Base-by-base conservation (phyloP, 2,797 vertebrate genomes). In the Vultur gryphus region DNA sequence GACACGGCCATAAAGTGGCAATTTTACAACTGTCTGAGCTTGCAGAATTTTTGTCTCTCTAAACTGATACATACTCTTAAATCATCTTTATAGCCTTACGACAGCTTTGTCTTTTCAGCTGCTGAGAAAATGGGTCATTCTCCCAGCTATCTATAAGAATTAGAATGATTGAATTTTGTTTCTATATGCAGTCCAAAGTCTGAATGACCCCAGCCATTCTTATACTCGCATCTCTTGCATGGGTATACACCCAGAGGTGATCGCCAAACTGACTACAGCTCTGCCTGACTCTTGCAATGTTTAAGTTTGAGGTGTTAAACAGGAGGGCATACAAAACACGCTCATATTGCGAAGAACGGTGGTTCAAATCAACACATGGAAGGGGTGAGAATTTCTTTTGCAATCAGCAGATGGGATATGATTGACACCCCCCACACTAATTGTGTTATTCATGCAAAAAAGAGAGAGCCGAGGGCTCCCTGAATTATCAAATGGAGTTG, bases 11-110 rank as follows among this genome's bases (percentile, higher is more conserved):
- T 95, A 93, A 97, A 96, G 87, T 81, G 84, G 76, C 84, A 87
- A 92, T 96, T 96, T 96, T 97, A 96, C 79, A 94, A 93, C 93
- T 93, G 81, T 94, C 94, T 97, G 94, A 96, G 90, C 89, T 95
- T 92, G 87, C 92, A 91, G 82, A 90, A 89, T 97, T 95, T 88
- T 90, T 88, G 23, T 84, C 71, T 71, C 75, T 89, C 87, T 89
- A 69, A 95, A 91, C 54, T 79, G 82, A 92, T 93, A 83, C 41
- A 10, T 92, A 35, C 62, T 46, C 79, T 88, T 96, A 95, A 96
- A 88, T 97, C 92, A 93, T 94, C 72, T 95, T 95, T 92, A 92
- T 92, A 43, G 84, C 79, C 43, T 92, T 87, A 11, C 49, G 91
- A 58, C 86, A 94, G 72, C 92, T 95, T 95, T 94, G 82, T 94